phyloP scores from a whole-genome alignment of 2,888 invertebrate genomes.

The Ormyrus pomaceus region DNA sequence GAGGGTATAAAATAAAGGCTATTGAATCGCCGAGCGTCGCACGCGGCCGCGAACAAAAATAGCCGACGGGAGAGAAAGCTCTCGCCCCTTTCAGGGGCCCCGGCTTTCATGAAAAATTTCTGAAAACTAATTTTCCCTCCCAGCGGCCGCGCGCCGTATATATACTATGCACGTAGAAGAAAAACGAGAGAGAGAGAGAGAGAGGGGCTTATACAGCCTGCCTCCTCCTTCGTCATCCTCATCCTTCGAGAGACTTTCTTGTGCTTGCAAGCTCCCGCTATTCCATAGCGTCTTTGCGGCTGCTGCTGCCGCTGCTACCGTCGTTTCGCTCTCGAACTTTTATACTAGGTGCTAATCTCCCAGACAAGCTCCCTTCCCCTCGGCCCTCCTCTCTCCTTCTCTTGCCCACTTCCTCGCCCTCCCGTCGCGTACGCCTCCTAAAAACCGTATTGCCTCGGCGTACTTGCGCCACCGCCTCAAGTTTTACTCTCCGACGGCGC shows the following conservation, averaged over 20 bases:
- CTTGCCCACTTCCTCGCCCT: slow-evolving; percentile 40
- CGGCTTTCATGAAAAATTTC: slow-evolving; percentile 74
- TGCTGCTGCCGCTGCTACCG: slow-evolving; percentile 19
- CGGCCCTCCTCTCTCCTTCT: background rate
- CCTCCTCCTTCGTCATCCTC: slow-evolving; percentile 49
- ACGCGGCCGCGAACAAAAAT: slow-evolving; percentile 70
- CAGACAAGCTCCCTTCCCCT: slow-evolving; percentile 68
- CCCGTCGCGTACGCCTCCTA: slow-evolving; percentile 55
- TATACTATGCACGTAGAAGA: slow-evolving; percentile 24
- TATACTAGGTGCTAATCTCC: slow-evolving; percentile 75
- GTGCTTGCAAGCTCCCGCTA: slow-evolving; percentile 55
- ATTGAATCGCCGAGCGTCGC: slow-evolving; percentile 67
- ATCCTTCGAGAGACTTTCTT: slow-evolving; percentile 53
- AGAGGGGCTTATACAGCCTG: slow-evolving; percentile 47
- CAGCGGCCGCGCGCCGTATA: slow-evolving; percentile 52
- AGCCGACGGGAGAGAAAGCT: slow-evolving; percentile 74
- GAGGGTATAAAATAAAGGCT: slow-evolving; percentile 72
- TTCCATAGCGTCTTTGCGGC: slow-evolving; percentile 57
- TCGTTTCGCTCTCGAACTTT: slow-evolving; percentile 70
- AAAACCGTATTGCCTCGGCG: slow-evolving; percentile 42
- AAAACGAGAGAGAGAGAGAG: slow-evolving; percentile 47
- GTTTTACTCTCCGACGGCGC: slow-evolving; percentile 45
- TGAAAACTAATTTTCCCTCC: slow-evolving; percentile 75
- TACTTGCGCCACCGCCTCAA: background rate
- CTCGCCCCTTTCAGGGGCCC: slow-evolving; percentile 64